A percentile compares a stretch with the other conserved stretches of the same genome.
Evolutionary conservation across 2,797 vertebrate species (phyloP).

Genomic region (Chaetophractus vellerosus): DNA sequence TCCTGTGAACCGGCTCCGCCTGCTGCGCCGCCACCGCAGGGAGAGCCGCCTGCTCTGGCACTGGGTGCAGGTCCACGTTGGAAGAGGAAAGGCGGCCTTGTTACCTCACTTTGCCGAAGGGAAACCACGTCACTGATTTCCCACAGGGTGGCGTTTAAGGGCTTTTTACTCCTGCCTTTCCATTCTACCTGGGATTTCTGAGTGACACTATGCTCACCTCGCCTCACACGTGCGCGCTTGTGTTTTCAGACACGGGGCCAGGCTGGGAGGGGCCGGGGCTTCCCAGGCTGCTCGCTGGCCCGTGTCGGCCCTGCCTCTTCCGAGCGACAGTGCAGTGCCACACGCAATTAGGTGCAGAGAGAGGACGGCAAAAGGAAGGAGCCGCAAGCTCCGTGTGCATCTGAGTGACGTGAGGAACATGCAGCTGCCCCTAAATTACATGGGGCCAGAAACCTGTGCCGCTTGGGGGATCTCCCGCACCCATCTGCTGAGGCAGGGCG

Average conservation of each 20-base stretch:
- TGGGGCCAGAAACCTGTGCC: background rate
- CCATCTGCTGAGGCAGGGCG: background rate
- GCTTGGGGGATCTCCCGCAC: background rate
- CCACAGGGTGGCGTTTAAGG: background rate
- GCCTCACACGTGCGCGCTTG: too few species aligned
- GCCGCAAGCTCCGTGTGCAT: background rate
- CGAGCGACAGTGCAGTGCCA: background rate
- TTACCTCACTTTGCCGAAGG: background rate
- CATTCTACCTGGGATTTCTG: too few species aligned
- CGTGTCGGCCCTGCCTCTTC: background rate
- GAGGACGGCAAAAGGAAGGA: background rate
- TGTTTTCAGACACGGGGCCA: too few species aligned
- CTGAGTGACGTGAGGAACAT: background rate
- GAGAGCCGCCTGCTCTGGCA: accelerated
- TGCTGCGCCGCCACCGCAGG: background rate
- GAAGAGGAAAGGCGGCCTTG: background rate
- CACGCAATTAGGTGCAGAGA: background rate
- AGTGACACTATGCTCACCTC: too few species aligned
- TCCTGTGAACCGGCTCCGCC: background rate
- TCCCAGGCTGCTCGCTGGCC: background rate
- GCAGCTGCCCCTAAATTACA: background rate
- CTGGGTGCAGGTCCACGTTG: accelerated
- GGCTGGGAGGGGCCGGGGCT: too few species aligned
- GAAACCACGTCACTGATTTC: background rate
- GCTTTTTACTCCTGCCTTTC: background rate